Conservation (phyloP, 2,888 invertebrate genomes). For the Trachelus iudaicus region DNA sequence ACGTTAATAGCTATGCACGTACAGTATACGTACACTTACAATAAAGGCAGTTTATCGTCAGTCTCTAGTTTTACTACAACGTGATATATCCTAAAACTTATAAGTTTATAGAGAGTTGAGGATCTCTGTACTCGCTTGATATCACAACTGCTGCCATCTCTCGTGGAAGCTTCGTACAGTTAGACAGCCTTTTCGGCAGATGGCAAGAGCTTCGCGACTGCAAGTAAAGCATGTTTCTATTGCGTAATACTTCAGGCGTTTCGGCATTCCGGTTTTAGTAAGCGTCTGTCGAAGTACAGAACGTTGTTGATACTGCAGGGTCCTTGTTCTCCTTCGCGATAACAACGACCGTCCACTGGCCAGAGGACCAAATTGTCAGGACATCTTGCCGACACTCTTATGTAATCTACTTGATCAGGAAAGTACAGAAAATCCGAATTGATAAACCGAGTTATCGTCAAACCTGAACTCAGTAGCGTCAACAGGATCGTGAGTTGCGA, state of each 20-base stretch:
- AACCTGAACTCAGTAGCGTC: constrained; percentile 6
- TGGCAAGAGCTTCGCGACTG: background rate
- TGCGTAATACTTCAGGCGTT: background rate
- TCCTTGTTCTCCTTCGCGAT: constrained; percentile 42
- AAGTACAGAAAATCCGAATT: constrained; percentile 33
- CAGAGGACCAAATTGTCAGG: constrained; percentile 36
- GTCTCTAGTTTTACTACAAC: background rate
- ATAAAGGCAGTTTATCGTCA: background rate
- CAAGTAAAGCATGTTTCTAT: background rate
- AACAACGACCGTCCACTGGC: constrained; percentile 40
- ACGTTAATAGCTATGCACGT: background rate
- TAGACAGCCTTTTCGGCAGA: background rate
- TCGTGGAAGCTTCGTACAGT: background rate
- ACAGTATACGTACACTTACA: background rate
- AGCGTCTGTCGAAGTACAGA: constrained; percentile 30
- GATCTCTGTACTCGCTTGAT: background rate
- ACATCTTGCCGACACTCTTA: constrained; percentile 32
- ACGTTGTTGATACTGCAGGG: constrained; percentile 46
- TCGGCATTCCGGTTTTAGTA: constrained; percentile 24
- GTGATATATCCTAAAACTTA: background rate
- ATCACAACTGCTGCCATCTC: background rate
- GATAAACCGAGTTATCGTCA: constrained; percentile 4
- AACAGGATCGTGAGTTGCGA: constrained; percentile 15
- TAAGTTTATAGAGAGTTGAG: background rate
- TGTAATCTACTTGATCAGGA: constrained; percentile 45